phyloP scores from a whole-genome alignment of 2,797 vertebrate genomes.

The Eulemur rubriventer region DNA sequence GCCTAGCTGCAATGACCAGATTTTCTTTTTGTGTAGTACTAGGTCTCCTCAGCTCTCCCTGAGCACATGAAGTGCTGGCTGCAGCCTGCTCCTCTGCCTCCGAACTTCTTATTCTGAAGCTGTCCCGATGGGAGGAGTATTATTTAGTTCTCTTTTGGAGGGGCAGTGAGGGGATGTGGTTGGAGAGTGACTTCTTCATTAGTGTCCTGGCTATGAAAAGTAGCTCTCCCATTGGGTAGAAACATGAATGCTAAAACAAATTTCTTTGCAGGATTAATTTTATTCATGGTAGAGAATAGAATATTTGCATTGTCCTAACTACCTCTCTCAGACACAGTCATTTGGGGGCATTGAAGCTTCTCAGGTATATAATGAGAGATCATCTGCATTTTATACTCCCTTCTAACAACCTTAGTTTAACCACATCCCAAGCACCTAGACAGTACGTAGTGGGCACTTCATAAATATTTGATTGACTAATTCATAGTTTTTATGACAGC shows the following conservation, averaged over 20 bases:
- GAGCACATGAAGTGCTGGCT: background rate
- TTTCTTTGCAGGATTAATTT: background rate
- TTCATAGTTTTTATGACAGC: background rate
- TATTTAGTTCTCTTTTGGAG: background rate
- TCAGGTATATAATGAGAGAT: background rate
- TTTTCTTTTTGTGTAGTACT: background rate
- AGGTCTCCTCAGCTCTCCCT: background rate
- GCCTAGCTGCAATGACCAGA: background rate
- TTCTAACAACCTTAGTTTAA: background rate
- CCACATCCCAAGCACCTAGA: background rate
- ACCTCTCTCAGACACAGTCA: background rate
- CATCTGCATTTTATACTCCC: background rate
- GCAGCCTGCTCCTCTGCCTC: background rate
- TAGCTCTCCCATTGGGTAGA: background rate
- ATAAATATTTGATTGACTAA: background rate
- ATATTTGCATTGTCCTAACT: background rate
- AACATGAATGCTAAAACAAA: background rate
- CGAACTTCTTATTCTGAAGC: background rate
- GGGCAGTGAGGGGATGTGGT: rapidly evolving
- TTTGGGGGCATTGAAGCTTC: background rate
- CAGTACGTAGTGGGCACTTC: background rate
- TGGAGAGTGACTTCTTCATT: background rate
- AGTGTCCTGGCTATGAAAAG: background rate
- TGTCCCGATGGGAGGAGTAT: background rate
- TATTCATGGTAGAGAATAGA: background rate